Percentiles rank a stretch among this genome's conserved stretches.
These are phyloP conservation scores for Parnassius smintheus DNA, from an alignment of 2,888 invertebrate species.

Conservation along the genomic window DNA sequence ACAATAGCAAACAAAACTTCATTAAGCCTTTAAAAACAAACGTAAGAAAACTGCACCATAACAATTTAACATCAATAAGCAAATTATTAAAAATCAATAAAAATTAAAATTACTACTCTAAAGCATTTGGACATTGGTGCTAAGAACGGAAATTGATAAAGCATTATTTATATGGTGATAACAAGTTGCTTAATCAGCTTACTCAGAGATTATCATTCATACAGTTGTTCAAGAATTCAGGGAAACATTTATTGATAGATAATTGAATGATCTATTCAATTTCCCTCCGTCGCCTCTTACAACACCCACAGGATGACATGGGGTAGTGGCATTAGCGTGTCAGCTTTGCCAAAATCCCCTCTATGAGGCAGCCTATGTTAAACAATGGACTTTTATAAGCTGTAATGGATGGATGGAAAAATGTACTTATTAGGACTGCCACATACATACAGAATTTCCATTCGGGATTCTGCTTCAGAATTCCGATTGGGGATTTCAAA, in stretches of 20 bases:
- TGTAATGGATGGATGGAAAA: too few relatives aligned
- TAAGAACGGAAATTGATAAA: conserved; percentile 4
- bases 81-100: not conserved
- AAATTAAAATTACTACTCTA: not conserved
- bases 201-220: not conserved
- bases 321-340: too few relatives aligned
- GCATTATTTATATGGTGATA: conserved; percentile 4
- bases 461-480: too few relatives aligned
- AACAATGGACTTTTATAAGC: too few relatives aligned
- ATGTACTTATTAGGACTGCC: too few relatives aligned
- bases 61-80: not conserved
- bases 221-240: not conserved
- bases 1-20: conserved; percentile 50
- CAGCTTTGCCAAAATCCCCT: too few relatives aligned
- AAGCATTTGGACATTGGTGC: not conserved
- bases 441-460: too few relatives aligned
- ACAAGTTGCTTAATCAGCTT: conserved; percentile 4
- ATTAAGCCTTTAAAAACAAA: conserved; percentile 32
- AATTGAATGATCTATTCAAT: too few relatives aligned
- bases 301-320: too few relatives aligned
- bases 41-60: not conserved
- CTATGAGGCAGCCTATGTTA: too few relatives aligned
- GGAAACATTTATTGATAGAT: not conserved
- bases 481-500: too few relatives aligned
- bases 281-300: too few relatives aligned